A percentile compares a stretch with the other conserved stretches of the same genome.
Evolutionary conservation across 2,113 vertebrate genomes (phyloP).

Genomic region (Ciconia boyciana): DNA sequence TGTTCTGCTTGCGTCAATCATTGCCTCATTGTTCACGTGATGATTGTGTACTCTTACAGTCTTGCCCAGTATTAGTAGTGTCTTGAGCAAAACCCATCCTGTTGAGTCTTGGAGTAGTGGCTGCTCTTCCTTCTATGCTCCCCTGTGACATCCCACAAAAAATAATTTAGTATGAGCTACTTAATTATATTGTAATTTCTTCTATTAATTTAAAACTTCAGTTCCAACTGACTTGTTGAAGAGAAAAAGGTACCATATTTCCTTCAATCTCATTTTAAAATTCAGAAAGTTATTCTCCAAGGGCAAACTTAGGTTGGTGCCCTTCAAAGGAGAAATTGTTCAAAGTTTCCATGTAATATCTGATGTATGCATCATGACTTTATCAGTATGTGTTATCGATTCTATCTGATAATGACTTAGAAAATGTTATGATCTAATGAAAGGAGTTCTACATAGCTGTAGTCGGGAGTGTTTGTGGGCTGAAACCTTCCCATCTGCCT

Average conservation of each 20-base stretch:
- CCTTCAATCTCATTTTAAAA: not conserved
- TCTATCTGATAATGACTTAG: not conserved
- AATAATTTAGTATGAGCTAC: not conserved
- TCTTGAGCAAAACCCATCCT: not conserved
- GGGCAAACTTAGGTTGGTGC: not conserved
- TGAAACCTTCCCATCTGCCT: not conserved
- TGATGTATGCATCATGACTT: not conserved
- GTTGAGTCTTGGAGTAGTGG: not conserved
- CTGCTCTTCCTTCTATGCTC: not conserved
- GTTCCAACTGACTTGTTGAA: not conserved
- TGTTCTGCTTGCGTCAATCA: not conserved
- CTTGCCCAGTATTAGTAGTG: not conserved
- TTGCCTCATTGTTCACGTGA: not conserved
- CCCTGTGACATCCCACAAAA: not conserved
- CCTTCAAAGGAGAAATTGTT: not conserved
- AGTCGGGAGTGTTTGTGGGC: accelerated
- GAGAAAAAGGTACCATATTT: not conserved
- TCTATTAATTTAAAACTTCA: not conserved
- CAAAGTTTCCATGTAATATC: constrained; percentile 16
- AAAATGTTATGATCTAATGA: not conserved
- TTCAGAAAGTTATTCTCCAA: not conserved
- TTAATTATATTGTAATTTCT: not conserved
- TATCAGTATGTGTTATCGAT: not conserved
- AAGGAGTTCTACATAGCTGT: not conserved
- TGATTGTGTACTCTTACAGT: not conserved